Percentiles rank a stretch among this genome's conserved stretches.
phyloP scores from a whole-genome alignment of 2,113 vertebrate species.

The Notothenia coriiceps region DNA sequence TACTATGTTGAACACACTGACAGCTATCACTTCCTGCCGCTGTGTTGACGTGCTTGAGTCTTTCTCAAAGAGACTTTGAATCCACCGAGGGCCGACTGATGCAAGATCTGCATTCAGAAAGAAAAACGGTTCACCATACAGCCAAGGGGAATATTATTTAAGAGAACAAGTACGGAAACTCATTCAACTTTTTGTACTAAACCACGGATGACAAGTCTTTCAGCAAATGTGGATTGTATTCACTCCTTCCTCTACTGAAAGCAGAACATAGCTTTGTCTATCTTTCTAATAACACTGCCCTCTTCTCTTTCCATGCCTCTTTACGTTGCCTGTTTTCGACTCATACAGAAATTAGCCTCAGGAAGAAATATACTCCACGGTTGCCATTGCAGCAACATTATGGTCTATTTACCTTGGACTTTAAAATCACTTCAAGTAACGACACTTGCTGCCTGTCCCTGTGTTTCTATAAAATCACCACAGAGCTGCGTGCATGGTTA shows the following conservation, averaged over 20 bases:
- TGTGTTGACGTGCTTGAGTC: conserved; percentile 10
- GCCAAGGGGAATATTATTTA: conserved; percentile 36
- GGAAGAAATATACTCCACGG: conserved; percentile 34
- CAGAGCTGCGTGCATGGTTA: conserved; percentile 25
- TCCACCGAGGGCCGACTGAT: conserved; percentile 27
- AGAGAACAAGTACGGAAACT: conserved; percentile 40
- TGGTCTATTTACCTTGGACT: conserved; percentile 40
- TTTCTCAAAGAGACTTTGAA: conserved; percentile 52
- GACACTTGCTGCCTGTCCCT: conserved; percentile 30
- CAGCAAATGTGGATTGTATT: conserved; percentile 14
- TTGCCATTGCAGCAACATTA: conserved; percentile 55
- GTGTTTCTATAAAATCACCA: conserved; percentile 41
- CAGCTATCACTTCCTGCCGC: conserved; percentile 23
- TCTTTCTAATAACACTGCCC: neutral
- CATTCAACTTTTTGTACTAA: conserved; percentile 29
- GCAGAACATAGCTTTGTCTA: neutral
- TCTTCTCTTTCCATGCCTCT: neutral
- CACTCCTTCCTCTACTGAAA: neutral
- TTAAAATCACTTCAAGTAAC: conserved; percentile 31
- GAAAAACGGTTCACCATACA: conserved; percentile 33
- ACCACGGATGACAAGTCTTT: conserved; percentile 15
- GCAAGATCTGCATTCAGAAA: conserved; percentile 38
- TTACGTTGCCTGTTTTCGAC: neutral
- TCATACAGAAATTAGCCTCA: conserved; percentile 17
- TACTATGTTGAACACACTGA: conserved; percentile 2